Base-by-base conservation (phyloP, 30 jellyfish, hydroid and myxozoan genomes). In the Morbakka virulenta region DNA sequence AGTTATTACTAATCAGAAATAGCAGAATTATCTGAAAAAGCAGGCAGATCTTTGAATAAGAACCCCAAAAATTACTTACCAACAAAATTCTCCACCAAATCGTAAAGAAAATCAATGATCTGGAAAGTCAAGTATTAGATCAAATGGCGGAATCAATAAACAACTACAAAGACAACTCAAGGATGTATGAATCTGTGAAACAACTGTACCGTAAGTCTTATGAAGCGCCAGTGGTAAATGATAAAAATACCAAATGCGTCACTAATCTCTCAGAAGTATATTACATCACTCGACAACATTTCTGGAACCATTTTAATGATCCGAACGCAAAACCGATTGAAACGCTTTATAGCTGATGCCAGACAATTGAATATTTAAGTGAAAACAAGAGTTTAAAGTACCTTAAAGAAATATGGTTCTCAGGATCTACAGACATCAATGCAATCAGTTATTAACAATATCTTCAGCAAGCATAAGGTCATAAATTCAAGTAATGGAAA, bases 241-340 rank as follows among this genome's bases (percentile, higher is more conserved):
- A 52, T 32, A 32, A 52, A 3, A 32, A 69, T 20, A 41, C 25
- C 4, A 35, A 20, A 23, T 17, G 28, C 49, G 28, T 69, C 0
- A 69, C 67, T 35, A 32, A 69, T n/a, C 81, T 67, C n/a, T 25
- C 21, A 0, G 81, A 69, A 1, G 29, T 69, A n/a, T 69, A 69
- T 41, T 20, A 69, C 35, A 20, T 35, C 52, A 35, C 48, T 24
- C 21, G 49, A 17, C 20, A 35, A 17, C 81, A 69, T 9, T 69
- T 69, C 49, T 41, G 48, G 28, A 69, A 69, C 35, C 81, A 69
- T 26, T 69, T 69, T 67, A 35, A 24, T 36, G 81, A 69, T 67
- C 64, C 20, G 20, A 33, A 32, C n/a, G 80, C 20, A 28, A 22
- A 21, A 68, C 14, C 1, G 32, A n/a, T 1, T n/a, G n/a, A n/a